phyloP scores from a whole-genome alignment of 1,140 invertebrate species.

The Drosophila pachea region DNA sequence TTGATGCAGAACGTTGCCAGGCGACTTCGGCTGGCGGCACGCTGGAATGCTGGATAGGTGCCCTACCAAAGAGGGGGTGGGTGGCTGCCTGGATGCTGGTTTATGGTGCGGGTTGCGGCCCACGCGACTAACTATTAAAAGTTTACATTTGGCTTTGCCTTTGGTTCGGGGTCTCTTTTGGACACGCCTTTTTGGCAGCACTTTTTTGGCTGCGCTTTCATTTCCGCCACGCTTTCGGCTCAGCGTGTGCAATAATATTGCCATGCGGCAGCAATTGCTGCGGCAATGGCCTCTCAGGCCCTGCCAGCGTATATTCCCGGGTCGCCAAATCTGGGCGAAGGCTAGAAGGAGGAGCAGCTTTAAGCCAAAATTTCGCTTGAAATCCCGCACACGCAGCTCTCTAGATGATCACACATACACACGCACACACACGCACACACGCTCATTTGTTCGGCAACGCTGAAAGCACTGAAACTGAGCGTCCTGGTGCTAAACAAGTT shows the following conservation, averaged over 20 bases:
- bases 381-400: conserved; percentile 10
- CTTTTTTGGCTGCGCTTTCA: conserved; percentile 40
- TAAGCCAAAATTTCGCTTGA: conserved; percentile 42
- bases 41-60: background rate
- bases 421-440: conserved; percentile 6
- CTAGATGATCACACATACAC: conserved; percentile 16
- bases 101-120: background rate
- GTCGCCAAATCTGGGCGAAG: conserved; percentile 1
- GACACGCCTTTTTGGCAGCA: conserved; percentile 33
- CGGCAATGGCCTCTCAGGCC: conserved; percentile 7
- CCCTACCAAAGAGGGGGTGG: background rate
- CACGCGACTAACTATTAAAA: conserved; percentile 46
- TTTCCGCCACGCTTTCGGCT: conserved; percentile 61
- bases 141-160: conserved; percentile 48
- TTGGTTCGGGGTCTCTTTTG: background rate
- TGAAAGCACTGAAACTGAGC: conserved; percentile 57
- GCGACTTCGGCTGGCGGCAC: background rate
- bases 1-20: conserved; percentile 45
- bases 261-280: conserved; percentile 12
- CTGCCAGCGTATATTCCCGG: background rate
- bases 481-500: conserved; percentile 72
- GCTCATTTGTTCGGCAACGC: conserved; percentile 63
- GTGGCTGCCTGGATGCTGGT: no score
- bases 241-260: conserved; percentile 65
- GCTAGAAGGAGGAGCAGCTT: conserved; percentile 53